Percentiles rank a stretch among this genome's conserved stretches.
Evolutionary conservation across 2,888 invertebrate genomes (phyloP).

Genomic region (Venustoraphidia nigricollis): DNA sequence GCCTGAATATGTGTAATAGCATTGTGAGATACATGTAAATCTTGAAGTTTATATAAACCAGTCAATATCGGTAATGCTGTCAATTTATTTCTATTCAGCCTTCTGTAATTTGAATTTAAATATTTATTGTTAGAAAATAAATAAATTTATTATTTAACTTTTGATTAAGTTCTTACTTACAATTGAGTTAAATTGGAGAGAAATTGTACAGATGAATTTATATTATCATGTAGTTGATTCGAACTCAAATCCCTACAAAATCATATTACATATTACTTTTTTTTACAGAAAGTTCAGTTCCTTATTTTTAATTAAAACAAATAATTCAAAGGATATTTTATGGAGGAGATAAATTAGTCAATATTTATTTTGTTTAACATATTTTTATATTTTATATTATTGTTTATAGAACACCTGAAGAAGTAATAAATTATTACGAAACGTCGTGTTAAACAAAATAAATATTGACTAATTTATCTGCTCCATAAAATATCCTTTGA

Average conservation of each 20-base stretch:
- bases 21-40: slow-evolving; percentile 28
- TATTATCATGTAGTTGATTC: slow-evolving; percentile 34
- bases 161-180: slow-evolving; percentile 32
- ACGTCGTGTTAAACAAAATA: too few species aligned
- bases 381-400: too few species aligned
- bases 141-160: slow-evolving; percentile 28
- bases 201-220: slow-evolving; percentile 29
- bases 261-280: slow-evolving; percentile 6
- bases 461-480: too few species aligned
- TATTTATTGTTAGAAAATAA: slow-evolving; percentile 15
- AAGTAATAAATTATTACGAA: too few species aligned
- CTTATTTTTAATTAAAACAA: too few species aligned
- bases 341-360: too few species aligned
- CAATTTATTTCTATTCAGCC: slow-evolving; percentile 40
- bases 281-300: too few species aligned
- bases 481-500: too few species aligned
- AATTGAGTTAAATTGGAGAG: slow-evolving; percentile 33
- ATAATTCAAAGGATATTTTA: too few species aligned
- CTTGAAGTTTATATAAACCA: slow-evolving; percentile 11
- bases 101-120: slow-evolving; percentile 20
- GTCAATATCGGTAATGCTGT: slow-evolving; percentile 33
- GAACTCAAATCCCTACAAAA: slow-evolving; percentile 38
- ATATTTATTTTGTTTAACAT: too few species aligned
- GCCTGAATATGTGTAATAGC: slow-evolving; percentile 28
- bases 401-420: too few species aligned